These are phyloP conservation scores for Meles meles DNA, from an alignment of 2,113 vertebrate species.

Conservation along the genomic window DNA sequence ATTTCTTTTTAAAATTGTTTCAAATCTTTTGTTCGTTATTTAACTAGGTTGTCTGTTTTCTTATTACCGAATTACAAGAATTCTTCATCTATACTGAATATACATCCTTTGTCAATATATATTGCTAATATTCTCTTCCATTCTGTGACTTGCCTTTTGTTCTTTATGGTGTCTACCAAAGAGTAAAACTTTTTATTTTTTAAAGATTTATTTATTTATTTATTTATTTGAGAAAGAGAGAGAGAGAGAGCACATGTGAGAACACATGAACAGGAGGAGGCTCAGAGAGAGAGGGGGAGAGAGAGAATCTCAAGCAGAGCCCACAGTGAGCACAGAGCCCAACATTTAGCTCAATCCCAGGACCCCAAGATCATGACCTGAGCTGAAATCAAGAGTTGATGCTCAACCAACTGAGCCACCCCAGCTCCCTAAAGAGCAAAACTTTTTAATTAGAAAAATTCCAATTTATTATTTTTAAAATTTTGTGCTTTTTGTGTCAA, in stretches of 20 bases:
- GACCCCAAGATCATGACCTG: neutral
- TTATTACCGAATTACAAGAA: neutral
- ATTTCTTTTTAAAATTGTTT: constrained; percentile 5
- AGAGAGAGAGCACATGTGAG: too few relatives aligned
- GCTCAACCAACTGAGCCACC: neutral
- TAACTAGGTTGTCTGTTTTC: neutral
- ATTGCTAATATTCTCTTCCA: neutral
- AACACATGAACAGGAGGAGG: neutral
- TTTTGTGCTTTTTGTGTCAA: neutral
- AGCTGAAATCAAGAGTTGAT: neutral
- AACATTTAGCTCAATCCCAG: neutral
- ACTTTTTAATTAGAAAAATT: neutral
- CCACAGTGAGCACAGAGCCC: neutral
- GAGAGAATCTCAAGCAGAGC: neutral
- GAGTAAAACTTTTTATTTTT: neutral
- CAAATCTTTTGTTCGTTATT: constrained; percentile 2
- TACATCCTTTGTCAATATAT: neutral
- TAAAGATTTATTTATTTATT: neutral
- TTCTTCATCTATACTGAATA: neutral
- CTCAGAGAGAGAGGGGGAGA: neutral
- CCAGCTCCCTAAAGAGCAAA: neutral
- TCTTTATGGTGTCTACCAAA: neutral
- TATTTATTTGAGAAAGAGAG: too few relatives aligned
- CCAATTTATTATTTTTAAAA: neutral
- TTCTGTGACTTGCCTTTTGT: neutral